Evolutionary conservation across 2,797 vertebrate species (phyloP).

Genomic region (Eospalax fontanierii): DNA sequence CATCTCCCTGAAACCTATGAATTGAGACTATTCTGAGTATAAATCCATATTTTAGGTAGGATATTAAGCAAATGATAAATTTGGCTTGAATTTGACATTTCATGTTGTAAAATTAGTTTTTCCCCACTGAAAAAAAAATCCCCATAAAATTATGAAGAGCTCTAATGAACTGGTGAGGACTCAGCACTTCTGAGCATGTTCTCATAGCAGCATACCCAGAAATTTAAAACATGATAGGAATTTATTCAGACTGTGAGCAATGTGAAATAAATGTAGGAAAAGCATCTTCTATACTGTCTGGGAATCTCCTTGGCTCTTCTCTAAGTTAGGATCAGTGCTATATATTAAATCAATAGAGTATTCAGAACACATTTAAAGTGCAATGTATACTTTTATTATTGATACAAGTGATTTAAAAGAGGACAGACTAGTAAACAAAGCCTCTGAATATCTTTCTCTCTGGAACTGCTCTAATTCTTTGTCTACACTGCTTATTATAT

Average conservation of each 20-base stretch:
- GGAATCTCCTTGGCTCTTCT: slow-evolving; percentile 1
- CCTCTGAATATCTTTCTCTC: background rate
- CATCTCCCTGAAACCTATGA: background rate
- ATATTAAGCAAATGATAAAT: slow-evolving; percentile 41
- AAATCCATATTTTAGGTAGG: background rate
- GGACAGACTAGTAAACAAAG: background rate
- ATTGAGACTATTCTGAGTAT: slow-evolving; percentile 30
- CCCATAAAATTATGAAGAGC: background rate
- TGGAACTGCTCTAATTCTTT: background rate
- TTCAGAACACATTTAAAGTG: background rate
- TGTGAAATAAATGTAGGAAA: background rate
- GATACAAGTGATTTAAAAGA: background rate
- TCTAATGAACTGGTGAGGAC: background rate
- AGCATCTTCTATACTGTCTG: background rate
- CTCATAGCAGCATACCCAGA: background rate
- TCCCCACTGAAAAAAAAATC: background rate
- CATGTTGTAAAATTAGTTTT: slow-evolving; percentile 29
- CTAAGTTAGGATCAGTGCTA: background rate
- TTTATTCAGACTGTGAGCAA: background rate
- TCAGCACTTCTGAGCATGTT: background rate
- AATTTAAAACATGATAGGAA: background rate
- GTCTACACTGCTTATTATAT: background rate
- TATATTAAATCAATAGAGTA: background rate
- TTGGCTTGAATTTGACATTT: slow-evolving; percentile 17
- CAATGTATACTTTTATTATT: slow-evolving; percentile 38